Percentiles rank a stretch among this genome's conserved stretches.
Evolutionary conservation across 2,888 invertebrate species (phyloP).

Genomic region (Harpalus rufipes): DNA sequence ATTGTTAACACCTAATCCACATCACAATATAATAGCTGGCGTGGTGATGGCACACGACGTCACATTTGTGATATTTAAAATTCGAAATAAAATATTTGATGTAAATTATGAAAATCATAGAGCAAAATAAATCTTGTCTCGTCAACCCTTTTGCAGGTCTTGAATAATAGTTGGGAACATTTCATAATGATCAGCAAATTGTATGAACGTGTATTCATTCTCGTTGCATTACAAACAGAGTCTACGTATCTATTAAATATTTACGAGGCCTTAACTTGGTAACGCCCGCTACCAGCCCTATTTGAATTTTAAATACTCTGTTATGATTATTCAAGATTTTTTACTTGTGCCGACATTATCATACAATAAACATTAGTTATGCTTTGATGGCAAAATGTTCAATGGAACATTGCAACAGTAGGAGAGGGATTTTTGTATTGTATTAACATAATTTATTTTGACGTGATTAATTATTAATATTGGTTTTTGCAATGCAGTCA

Average conservation of each 20-base stretch:
- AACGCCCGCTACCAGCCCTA: conserved; percentile 32
- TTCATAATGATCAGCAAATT: conserved; percentile 42
- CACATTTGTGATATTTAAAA: too few relatives aligned
- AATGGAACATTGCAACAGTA: not conserved
- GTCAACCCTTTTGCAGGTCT: not conserved
- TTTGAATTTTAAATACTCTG: conserved; percentile 57
- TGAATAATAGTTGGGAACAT: conserved; percentile 27
- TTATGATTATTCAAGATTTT: conserved; percentile 56
- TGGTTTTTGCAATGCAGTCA: not conserved
- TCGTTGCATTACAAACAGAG: conserved; percentile 11
- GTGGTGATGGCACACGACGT: too few relatives aligned
- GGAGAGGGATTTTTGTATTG: not conserved
- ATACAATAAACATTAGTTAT: conserved; percentile 56
- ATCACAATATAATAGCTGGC: too few relatives aligned
- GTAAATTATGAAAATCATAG: too few relatives aligned
- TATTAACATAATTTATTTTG: conserved; percentile 1
- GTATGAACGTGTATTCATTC: not conserved
- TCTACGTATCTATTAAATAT: conserved; percentile 54
- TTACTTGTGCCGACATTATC: conserved; percentile 36
- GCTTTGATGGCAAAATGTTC: conserved; percentile 11
- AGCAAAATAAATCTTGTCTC: too few relatives aligned
- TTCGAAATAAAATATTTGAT: too few relatives aligned
- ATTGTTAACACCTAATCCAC: too few relatives aligned
- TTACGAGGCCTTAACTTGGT: conserved; percentile 34
- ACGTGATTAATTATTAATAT: conserved; percentile 4